Base-by-base conservation (phyloP, 2,797 vertebrate genomes). In the Ceyx erithaca region DNA sequence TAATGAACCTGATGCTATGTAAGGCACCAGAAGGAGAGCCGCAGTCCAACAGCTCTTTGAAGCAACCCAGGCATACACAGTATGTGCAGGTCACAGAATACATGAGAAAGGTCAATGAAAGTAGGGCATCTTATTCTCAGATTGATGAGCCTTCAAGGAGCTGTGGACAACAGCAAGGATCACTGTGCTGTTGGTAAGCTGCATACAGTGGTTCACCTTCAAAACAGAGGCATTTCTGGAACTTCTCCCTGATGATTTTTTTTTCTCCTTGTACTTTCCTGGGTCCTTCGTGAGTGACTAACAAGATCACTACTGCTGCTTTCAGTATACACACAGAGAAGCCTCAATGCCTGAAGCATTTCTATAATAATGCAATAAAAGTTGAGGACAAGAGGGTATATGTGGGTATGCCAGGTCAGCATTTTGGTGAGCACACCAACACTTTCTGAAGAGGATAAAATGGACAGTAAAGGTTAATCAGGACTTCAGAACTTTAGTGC, bases 131-230 rank as follows among this genome's bases (percentile, higher is more conserved):
- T 71, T 80, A 31, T 75, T 80, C 79, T 80, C 62, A 78, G 80
- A 94, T 49, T 92, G 69, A 90, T 90, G 79, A 82, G 71, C 62
- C 79, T 93, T 93, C 89, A 69, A 89, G 92, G 64, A 93, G 54
- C 41, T 62, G 49, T n/a, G 48, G 93, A 77, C 68, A 92, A 85
- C 1, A 1, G 31, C 66, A 82, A 94, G 69, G 28, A 85, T 73
- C 1, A 0, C 81, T 9, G 2, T 70, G 57, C 45, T 83, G 26
- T 45, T 8, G 1, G 37, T 23, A 46, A 83, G 77, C 33, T 72
- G 37, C 45, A 61, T 11, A 4, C 16, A 31, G 51, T 80, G 15
- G 46, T 51, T 90, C 67, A 62, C 77, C 58, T 92, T 91, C 89
- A 80, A 92, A 90, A n/a, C 7, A n/a, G 30, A 82, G 28, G 21